phyloP scores from a whole-genome alignment of 2,113 vertebrate genomes.

The Sinocyclocheilus grahami region DNA sequence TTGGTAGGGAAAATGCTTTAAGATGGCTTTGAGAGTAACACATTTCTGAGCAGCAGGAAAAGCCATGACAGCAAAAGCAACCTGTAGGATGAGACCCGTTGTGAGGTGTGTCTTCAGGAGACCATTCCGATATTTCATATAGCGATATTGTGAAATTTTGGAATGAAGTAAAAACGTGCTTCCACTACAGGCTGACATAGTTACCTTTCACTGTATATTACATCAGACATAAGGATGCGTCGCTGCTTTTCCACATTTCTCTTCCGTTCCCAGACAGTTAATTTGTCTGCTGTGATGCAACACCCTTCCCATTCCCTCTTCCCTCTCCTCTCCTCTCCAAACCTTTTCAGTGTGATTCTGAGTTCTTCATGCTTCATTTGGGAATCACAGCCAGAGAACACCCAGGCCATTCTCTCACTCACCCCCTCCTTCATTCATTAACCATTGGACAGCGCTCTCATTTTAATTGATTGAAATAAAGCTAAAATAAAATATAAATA shows the following conservation, averaged over 20 bases:
- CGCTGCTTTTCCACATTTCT: no score
- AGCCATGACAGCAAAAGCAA: not conserved
- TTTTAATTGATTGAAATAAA: not conserved
- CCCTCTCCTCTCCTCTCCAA: no score
- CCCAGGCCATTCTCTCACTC: constrained; percentile 49
- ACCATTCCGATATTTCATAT: not conserved
- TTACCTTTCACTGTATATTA: not conserved
- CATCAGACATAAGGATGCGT: not conserved
- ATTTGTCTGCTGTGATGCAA: no score
- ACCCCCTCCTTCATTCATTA: constrained; percentile 35
- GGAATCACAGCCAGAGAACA: constrained; percentile 63
- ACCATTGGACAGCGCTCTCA: not conserved
- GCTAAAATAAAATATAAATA: not conserved
- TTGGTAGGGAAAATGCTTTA: not conserved
- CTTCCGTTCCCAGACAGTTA: no score
- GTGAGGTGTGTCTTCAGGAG: not conserved
- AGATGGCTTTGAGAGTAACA: not conserved
- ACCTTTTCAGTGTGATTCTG: no score
- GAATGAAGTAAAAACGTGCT: not conserved
- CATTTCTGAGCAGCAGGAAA: not conserved
- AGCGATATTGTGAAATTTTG: not conserved
- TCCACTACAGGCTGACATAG: not conserved
- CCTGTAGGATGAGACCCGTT: not conserved
- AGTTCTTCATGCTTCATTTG: constrained; percentile 38
- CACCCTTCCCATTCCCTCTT: constrained; percentile 3